phyloP scores from a whole-genome alignment of 2,797 vertebrate genomes.

The Eptatretus atami region DNA sequence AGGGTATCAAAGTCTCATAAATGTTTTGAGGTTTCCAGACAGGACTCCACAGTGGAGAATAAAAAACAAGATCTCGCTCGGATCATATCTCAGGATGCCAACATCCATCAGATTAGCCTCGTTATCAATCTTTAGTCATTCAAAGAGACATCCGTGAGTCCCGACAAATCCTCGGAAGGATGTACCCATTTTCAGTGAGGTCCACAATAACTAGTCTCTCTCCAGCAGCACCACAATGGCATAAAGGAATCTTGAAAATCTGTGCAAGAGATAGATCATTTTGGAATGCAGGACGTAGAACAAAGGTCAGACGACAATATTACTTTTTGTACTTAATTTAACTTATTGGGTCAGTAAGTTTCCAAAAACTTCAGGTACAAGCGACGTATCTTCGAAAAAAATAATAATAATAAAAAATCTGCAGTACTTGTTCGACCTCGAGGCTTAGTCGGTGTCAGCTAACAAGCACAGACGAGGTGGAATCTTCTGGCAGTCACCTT shows the following conservation, averaged over 20 bases:
- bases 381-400: too few species aligned
- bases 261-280: slow-evolving; percentile 14
- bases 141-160: too few species aligned
- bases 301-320: too few species aligned
- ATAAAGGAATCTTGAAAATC: slow-evolving; percentile 88
- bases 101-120: background rate
- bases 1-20: background rate
- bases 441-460: too few species aligned
- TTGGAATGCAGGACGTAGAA: too few species aligned
- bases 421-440: too few species aligned
- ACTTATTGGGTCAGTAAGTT: too few species aligned
- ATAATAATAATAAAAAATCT: too few species aligned
- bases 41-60: background rate
- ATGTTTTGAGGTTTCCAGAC: background rate
- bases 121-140: background rate
- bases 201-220: slow-evolving; percentile 88
- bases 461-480: too few species aligned
- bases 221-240: slow-evolving; percentile 75
- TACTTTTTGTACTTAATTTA: too few species aligned
- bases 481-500: too few species aligned
- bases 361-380: too few species aligned
- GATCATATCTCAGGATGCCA: slow-evolving; percentile 1
- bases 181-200: slow-evolving; percentile 76
- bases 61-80: background rate
- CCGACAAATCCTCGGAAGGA: slow-evolving; percentile 8